Base-by-base conservation (phyloP, 2,888 invertebrate species). In the Argyresthia goedartella region DNA sequence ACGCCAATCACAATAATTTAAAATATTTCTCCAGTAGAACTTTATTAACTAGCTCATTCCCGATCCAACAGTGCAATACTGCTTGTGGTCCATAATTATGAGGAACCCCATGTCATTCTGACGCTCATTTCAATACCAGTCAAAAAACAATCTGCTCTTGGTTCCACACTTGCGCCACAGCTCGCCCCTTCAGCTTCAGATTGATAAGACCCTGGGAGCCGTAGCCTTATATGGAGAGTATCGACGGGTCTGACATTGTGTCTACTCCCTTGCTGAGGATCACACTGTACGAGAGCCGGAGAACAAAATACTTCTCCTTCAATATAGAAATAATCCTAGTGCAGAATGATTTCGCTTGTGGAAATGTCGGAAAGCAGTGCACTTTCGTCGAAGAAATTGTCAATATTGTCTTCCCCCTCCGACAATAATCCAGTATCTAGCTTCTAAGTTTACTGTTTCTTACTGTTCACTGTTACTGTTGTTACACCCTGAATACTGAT, bases 1-100 rank as follows among this genome's bases (percentile, higher is more conserved):
- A n/a, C n/a, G n/a, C n/a, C n/a, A n/a, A n/a, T n/a, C n/a, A n/a
- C n/a, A n/a, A n/a, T n/a, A n/a, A n/a, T n/a, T n/a, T n/a, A n/a
- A n/a, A n/a, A n/a, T n/a, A n/a, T n/a, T n/a, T n/a, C n/a, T n/a
- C n/a, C n/a, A n/a, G n/a, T n/a, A n/a, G n/a, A n/a, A n/a, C n/a
- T n/a, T n/a, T n/a, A n/a, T n/a, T n/a, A n/a, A n/a, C n/a, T n/a
- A n/a, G n/a, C n/a, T n/a, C n/a, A n/a, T n/a, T n/a, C n/a, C n/a
- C n/a, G 95, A 94, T 2, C 97, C 97, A 42, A 97, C 97, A 59
- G 97, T 97, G 73, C 95, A 96, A 69, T 96, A 97, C 64, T 96
- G 91, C 86, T 96, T 90, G 81, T 97, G 95, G 77, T 98, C 97
- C 89, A 97, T 91, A 46, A 96, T 88, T 1, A 97, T 95, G 51